Evolutionary conservation across 2,113 vertebrate genomes (phyloP).

Genomic region (Neogobius melanostomus): DNA sequence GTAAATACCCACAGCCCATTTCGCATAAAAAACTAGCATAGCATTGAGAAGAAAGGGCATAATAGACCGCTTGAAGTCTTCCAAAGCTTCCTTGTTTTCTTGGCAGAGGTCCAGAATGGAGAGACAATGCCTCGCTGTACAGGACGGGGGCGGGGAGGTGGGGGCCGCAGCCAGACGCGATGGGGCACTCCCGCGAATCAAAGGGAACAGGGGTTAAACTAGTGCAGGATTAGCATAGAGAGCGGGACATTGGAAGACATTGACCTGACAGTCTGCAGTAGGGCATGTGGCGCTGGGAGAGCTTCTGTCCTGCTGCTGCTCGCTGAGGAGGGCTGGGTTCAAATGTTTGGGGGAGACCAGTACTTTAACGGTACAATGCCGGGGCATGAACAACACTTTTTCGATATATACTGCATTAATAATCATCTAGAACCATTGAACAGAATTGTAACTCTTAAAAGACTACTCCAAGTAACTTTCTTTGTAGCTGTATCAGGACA

Average conservation of each 20-base stretch:
- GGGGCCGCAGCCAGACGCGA: conserved; percentile 24
- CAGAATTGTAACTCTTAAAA: no score
- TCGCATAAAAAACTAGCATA: conserved; percentile 53
- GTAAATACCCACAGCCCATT: conserved; percentile 65
- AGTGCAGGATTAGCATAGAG: conserved; percentile 19
- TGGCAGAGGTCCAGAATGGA: conserved; percentile 64
- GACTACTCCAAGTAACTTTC: no score
- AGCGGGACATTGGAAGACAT: conserved; percentile 38
- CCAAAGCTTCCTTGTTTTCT: conserved; percentile 55
- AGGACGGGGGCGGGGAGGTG: conserved; percentile 43
- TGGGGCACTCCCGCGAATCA: conserved; percentile 15
- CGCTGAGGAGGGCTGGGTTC: no score
- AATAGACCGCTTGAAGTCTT: conserved; percentile 62
- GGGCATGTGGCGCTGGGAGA: neutral
- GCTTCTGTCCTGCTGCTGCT: neutral
- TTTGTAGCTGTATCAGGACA: no score
- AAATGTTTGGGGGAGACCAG: no score
- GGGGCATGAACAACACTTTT: no score
- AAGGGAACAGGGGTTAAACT: conserved; percentile 30
- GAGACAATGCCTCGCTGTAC: conserved; percentile 71
- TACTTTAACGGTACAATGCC: no score
- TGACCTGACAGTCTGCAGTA: conserved; percentile 52
- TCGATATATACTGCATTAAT: no score
- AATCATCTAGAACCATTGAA: no score
- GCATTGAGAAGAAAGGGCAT: conserved; percentile 53